phyloP scores from a whole-genome alignment of 2,888 invertebrate genomes.

The Bugula neritina region DNA sequence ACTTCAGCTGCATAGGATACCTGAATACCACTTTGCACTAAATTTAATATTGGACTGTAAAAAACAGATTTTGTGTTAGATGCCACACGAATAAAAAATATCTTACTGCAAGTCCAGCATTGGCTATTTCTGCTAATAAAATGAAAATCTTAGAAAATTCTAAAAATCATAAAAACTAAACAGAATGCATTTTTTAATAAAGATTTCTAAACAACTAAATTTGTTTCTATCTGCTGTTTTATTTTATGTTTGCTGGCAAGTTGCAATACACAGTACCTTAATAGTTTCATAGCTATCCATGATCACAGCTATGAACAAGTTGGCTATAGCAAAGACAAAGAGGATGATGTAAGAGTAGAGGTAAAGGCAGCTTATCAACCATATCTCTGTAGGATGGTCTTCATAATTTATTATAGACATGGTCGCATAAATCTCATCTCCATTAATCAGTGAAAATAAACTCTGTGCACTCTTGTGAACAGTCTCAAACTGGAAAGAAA shows the following conservation, averaged over 20 bases:
- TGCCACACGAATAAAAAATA: background rate
- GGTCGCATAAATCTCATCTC: conserved; percentile 99
- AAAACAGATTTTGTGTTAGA: too few relatives aligned
- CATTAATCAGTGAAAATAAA: conserved; percentile 90
- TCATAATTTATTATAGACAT: conserved; percentile 76
- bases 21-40: too few relatives aligned
- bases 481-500: conserved; percentile 54
- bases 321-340: conserved; percentile 94
- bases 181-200: background rate
- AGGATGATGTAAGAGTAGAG: conserved; percentile 90
- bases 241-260: too few relatives aligned
- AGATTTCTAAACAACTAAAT: too few relatives aligned
- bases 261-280: conserved; percentile 60
- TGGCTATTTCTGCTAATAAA: too few relatives aligned
- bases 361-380: conserved; percentile 80
- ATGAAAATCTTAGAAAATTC: background rate
- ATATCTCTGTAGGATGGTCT: conserved; percentile 60
- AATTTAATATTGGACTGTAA: too few relatives aligned
- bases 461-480: conserved; percentile 79
- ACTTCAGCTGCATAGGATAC: too few relatives aligned
- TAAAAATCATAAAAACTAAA: background rate
- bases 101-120: background rate
- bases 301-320: conserved; percentile 95
- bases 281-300: conserved; percentile 99
- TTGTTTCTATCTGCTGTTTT: too few relatives aligned